phyloP scores from a whole-genome alignment of 1,140 invertebrate genomes.

The Diachasma alloeum region DNA sequence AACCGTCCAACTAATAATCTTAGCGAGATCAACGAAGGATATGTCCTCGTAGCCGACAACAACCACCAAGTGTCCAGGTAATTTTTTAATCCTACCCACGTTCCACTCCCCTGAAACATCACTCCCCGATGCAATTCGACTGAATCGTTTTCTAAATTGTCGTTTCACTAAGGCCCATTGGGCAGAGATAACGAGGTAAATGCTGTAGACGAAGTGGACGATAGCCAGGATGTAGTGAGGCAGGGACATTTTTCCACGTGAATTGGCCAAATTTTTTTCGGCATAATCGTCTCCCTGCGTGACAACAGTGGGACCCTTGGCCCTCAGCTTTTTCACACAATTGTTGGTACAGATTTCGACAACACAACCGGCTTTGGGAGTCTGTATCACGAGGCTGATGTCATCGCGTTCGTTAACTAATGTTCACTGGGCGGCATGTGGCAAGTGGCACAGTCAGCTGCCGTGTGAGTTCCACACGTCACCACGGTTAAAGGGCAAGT shows the following conservation, averaged over 20 bases:
- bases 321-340: not conserved
- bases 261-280: not conserved
- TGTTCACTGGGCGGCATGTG: not conserved
- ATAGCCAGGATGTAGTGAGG: not conserved
- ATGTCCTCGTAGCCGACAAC: constrained; percentile 63
- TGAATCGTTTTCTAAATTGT: not conserved
- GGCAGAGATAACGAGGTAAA: not conserved
- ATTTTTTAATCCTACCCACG: constrained; percentile 38
- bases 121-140: not conserved
- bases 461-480: too few relatives aligned
- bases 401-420: not conserved
- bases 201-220: not conserved
- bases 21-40: constrained; percentile 65
- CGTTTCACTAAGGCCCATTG: not conserved
- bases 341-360: not conserved
- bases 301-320: not conserved
- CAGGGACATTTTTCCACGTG: not conserved
- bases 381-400: constrained; percentile 1
- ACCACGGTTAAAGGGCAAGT: too few relatives aligned
- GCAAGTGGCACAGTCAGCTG: too few relatives aligned
- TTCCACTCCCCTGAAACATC: not conserved
- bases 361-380: not conserved
- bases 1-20: constrained; percentile 73
- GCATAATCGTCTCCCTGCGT: not conserved
- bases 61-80: constrained; percentile 66